Conservation (phyloP, 1,140 invertebrate genomes). For the Atopsyche davidsoni region DNA sequence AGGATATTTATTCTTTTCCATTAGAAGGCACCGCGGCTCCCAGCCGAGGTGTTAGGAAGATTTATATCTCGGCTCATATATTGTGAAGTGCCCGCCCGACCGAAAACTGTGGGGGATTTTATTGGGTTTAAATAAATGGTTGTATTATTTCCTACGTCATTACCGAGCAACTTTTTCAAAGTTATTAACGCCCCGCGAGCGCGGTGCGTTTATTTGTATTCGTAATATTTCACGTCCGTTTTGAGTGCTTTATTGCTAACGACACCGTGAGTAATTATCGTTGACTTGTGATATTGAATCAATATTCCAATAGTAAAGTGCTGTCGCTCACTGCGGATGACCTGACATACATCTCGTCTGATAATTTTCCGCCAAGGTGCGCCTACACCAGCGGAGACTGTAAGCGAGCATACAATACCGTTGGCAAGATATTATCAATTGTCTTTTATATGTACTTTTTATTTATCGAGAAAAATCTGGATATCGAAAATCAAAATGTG, state of each 20-base stretch:
- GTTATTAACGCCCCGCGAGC: conserved; percentile 11
- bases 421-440: background rate
- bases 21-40: conserved; percentile 25
- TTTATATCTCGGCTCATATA: conserved; percentile 29
- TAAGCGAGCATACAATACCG: too few species aligned
- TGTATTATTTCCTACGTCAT: conserved; percentile 3
- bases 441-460: background rate
- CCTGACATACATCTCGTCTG: conserved; percentile 10
- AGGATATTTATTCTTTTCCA: conserved; percentile 30
- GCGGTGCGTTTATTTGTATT: background rate
- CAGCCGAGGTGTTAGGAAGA: conserved; percentile 29
- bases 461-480: too few species aligned
- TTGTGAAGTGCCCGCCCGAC: conserved; percentile 11
- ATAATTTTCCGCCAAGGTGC: too few species aligned
- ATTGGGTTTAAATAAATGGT: conserved; percentile 1
- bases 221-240: background rate
- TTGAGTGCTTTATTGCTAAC: too few species aligned
- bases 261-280: too few species aligned
- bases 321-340: background rate
- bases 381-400: too few species aligned
- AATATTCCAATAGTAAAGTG: background rate
- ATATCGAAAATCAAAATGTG: background rate
- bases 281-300: too few species aligned
- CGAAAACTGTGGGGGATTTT: background rate
- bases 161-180: background rate